These are phyloP conservation scores for Euwallacea fornicatus DNA, from an alignment of 1,140 invertebrate species.

Conservation along the genomic window DNA sequence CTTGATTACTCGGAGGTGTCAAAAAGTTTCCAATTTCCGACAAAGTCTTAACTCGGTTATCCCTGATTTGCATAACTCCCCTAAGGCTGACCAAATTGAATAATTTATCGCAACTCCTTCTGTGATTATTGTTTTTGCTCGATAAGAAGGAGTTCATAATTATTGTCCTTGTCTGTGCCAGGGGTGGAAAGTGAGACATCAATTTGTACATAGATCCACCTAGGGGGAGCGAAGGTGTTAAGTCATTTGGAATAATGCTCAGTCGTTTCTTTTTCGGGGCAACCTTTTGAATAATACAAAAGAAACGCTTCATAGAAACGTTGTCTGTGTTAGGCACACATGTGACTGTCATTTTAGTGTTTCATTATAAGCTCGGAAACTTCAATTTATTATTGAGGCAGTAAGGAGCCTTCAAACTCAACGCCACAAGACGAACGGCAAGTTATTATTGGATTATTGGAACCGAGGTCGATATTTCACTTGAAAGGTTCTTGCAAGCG, in stretches of 20 bases:
- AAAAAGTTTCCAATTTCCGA: conserved; percentile 1
- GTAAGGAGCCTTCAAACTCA: conserved; percentile 10
- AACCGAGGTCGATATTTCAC: conserved; percentile 14
- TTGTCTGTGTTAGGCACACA: too few species aligned
- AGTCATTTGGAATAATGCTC: too few species aligned
- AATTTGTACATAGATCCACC: too few species aligned
- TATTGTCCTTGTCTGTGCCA: too few species aligned
- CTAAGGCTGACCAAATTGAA: conserved; percentile 8
- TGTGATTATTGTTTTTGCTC: background rate
- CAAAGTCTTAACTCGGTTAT: conserved; percentile 13
- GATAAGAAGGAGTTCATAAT: background rate
- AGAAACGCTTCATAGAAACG: too few species aligned
- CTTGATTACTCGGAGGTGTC: conserved; percentile 7
- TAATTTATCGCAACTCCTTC: background rate
- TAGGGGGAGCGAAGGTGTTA: too few species aligned
- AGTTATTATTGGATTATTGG: conserved; percentile 13
- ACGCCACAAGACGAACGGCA: conserved; percentile 9
- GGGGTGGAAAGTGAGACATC: too few species aligned
- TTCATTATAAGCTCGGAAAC: too few species aligned
- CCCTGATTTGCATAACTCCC: conserved; percentile 1
- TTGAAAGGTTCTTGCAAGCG: background rate
- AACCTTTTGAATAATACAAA: too few species aligned
- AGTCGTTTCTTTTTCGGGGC: too few species aligned
- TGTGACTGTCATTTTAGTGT: too few species aligned
- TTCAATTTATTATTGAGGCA: background rate